These are phyloP conservation scores for Pogonomyrmex barbatus DNA, from an alignment of 1,140 invertebrate species.

Conservation along the genomic window DNA sequence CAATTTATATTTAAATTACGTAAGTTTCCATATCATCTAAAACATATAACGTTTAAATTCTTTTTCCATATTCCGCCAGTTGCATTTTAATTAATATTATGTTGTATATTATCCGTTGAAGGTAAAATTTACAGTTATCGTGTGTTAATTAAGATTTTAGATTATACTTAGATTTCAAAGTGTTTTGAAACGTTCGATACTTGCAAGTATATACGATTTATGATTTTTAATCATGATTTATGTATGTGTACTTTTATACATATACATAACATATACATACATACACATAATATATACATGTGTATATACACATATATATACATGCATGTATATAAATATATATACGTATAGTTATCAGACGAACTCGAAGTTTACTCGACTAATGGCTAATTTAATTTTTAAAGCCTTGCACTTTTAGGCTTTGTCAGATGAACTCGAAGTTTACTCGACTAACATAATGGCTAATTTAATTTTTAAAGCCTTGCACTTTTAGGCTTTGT, in stretches of 20 bases:
- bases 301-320: not conserved
- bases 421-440: conserved; percentile 28
- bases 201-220: conserved; percentile 32
- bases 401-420: conserved; percentile 50
- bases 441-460: conserved; percentile 44
- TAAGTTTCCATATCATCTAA: not conserved
- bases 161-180: conserved; percentile 25
- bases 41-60: not conserved
- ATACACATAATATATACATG: not conserved
- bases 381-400: conserved; percentile 64
- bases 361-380: conserved; percentile 42
- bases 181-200: conserved; percentile 17
- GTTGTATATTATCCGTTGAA: conserved; percentile 26
- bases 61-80: not conserved
- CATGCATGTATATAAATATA: not conserved
- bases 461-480: conserved; percentile 65
- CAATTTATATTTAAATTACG: conserved; percentile 23
- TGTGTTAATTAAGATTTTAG: not conserved
- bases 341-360: conserved; percentile 33
- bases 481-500: conserved; percentile 46
- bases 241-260: conserved; percentile 1
- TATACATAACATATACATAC: conserved; percentile 3
- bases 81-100: conserved; percentile 5
- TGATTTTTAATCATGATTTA: conserved; percentile 45
- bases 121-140: conserved; percentile 37